These are phyloP conservation scores for Hesperophylax magnus DNA, from an alignment of 1,140 invertebrate species.

Conservation along the genomic window DNA sequence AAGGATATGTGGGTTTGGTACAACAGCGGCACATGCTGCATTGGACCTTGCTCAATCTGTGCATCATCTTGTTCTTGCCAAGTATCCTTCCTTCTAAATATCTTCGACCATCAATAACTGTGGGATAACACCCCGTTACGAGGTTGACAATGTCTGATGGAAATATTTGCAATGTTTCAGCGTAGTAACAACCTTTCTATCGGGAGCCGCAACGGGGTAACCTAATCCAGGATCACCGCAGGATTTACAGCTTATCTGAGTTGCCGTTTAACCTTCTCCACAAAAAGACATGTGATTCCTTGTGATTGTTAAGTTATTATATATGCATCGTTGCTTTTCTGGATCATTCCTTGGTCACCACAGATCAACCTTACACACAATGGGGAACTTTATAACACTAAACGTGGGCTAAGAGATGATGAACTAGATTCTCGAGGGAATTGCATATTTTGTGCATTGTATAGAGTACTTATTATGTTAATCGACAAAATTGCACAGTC, in stretches of 20 bases:
- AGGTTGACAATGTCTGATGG: conserved; percentile 44
- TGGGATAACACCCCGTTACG: not conserved
- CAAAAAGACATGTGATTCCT: conserved; percentile 1
- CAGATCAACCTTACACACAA: too few relatives aligned
- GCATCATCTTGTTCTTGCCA: not conserved
- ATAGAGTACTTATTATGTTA: conserved; percentile 41
- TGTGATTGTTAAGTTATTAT: too few relatives aligned
- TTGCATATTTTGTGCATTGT: conserved; percentile 32
- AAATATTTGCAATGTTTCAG: conserved; percentile 55
- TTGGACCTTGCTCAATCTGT: not conserved
- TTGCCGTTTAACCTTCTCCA: not conserved
- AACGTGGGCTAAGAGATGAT: not conserved
- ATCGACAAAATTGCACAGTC: conserved; percentile 45
- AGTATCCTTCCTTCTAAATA: conserved; percentile 5
- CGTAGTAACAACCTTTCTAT: conserved; percentile 45
- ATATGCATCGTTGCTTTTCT: not conserved
- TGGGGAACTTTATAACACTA: too few relatives aligned
- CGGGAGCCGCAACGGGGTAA: conserved; percentile 29
- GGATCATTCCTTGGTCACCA: too few relatives aligned
- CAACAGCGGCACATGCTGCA: not conserved
- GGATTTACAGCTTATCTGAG: conserved; percentile 48
- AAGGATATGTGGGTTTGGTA: not conserved
- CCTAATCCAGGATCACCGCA: conserved; percentile 47
- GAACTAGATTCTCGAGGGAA: not conserved
- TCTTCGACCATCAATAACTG: not conserved